Evolutionary conservation across 2,113 vertebrate genomes (phyloP).

Genomic region (Seriola dumerili): DNA sequence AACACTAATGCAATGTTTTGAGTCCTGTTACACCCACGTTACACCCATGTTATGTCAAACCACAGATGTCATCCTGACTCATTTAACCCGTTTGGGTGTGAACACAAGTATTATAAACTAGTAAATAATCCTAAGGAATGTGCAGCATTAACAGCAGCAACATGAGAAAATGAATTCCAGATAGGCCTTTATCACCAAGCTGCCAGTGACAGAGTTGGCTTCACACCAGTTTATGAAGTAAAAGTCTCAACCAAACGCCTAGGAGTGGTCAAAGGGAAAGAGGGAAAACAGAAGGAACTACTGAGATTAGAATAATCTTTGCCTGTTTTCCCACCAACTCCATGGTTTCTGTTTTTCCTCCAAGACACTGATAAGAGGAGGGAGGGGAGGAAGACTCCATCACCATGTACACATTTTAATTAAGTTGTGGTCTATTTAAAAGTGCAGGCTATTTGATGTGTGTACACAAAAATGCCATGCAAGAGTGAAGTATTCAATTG

Average conservation of each 20-base stretch:
- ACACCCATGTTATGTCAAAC: conserved; percentile 50
- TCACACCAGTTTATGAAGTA: conserved; percentile 34
- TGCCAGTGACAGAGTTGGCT: background rate
- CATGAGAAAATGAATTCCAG: conserved; percentile 37
- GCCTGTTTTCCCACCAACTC: background rate
- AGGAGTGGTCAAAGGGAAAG: background rate
- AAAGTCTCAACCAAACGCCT: conserved; percentile 6
- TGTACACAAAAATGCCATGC: background rate
- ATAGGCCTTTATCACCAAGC: background rate
- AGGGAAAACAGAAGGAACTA: background rate
- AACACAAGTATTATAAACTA: background rate
- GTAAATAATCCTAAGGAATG: conserved; percentile 37
- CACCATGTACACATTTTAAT: background rate
- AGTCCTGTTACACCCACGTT: conserved; percentile 27
- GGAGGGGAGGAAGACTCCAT: background rate
- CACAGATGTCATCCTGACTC: conserved; percentile 27
- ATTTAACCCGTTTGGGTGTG: conserved; percentile 52
- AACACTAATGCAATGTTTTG: conserved; percentile 29
- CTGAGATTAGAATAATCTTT: background rate
- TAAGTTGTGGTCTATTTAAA: background rate
- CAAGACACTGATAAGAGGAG: conserved; percentile 13
- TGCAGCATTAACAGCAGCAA: conserved; percentile 13
- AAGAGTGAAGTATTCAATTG: conserved; percentile 1
- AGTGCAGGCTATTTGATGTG: background rate
- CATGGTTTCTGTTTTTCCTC: conserved; percentile 15